phyloP scores from a whole-genome alignment of 53 echinoderm and acorn worm genomes.

The Apostichopus leukothele region DNA sequence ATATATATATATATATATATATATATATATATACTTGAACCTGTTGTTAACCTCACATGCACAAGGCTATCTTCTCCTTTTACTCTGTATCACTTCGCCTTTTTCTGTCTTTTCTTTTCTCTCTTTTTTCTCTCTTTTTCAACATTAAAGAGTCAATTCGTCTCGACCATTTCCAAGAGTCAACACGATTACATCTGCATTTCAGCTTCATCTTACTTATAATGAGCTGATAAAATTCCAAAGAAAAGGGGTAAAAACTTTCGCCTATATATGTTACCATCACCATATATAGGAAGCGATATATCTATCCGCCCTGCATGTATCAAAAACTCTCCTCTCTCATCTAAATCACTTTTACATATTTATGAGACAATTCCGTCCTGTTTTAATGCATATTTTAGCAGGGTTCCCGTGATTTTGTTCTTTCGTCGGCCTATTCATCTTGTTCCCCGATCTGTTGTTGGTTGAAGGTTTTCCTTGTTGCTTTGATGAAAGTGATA shows the following conservation, averaged over 20 bases:
- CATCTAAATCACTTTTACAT: slow-evolving; percentile 36
- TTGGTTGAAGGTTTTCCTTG: background rate
- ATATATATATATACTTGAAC: no score
- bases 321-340: background rate
- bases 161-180: background rate
- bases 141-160: no score
- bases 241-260: background rate
- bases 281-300: no score
- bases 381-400: slow-evolving; percentile 26
- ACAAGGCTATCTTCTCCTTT: no score
- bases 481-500: background rate
- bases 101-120: no score
- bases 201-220: background rate
- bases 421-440: background rate
- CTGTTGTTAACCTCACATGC: no score
- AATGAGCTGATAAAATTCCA: background rate
- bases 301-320: no score
- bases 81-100: no score
- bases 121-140: no score
- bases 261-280: background rate
- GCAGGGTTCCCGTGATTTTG: background rate
- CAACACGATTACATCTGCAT: background rate
- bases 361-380: slow-evolving; percentile 25
- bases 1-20: no score
- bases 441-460: background rate